Percentiles rank a stretch among this genome's conserved stretches.
These are phyloP conservation scores for Spizaetus ornatus DNA, from an alignment of 2,113 vertebrate genomes.

Conservation along the genomic window DNA sequence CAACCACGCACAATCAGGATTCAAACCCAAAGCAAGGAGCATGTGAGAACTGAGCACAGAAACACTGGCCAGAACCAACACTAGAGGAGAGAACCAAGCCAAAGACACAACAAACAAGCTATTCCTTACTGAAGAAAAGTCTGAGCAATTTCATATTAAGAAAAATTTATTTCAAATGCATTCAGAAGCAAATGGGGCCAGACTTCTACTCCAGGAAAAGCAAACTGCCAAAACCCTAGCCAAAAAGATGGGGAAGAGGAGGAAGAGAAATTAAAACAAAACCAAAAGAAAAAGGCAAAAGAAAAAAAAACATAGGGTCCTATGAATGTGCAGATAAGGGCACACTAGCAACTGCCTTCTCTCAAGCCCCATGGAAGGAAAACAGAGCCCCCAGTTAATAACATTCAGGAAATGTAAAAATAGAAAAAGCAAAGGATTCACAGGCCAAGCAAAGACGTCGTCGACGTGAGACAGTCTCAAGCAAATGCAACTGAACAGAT, in stretches of 20 bases:
- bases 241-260: neutral
- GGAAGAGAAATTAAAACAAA: neutral
- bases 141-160: neutral
- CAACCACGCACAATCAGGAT: neutral
- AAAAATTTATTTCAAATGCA: neutral
- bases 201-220: neutral
- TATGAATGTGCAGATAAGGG: neutral
- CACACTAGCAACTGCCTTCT: neutral
- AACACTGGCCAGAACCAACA: neutral
- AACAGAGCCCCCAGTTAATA: constrained; percentile 26
- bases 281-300: neutral
- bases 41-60: neutral
- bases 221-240: neutral
- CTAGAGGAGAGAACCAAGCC: neutral
- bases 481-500: constrained; percentile 36
- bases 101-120: neutral
- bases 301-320: neutral
- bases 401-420: constrained; percentile 8
- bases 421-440: constrained; percentile 21
- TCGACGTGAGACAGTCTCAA: constrained; percentile 13
- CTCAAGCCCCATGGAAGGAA: neutral
- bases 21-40: neutral
- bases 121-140: neutral
- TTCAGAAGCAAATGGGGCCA: neutral
- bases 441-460: neutral